Conservation (phyloP, 2,888 invertebrate species). For the Nephrotoma guestfalica region DNA sequence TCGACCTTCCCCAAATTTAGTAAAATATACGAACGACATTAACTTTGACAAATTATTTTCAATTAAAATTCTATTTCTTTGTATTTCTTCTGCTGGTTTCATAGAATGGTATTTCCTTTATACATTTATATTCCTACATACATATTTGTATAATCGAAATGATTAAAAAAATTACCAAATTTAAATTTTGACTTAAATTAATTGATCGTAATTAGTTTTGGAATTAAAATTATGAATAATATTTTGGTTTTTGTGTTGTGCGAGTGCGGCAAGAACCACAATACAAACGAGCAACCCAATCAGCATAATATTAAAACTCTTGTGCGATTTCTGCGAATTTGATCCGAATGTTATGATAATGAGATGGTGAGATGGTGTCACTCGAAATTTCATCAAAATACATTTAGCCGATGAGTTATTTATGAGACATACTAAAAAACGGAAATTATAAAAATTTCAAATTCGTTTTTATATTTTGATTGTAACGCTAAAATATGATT, state of each 20-base stretch:
- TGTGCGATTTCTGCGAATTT: neutral
- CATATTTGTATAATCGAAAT: neutral
- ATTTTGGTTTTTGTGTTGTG: neutral
- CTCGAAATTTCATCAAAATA: neutral
- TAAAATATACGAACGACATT: neutral
- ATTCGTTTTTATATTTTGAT: neutral
- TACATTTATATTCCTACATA: too few species aligned
- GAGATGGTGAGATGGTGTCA: neutral
- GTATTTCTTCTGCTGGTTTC: neutral
- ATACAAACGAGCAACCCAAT: neutral
- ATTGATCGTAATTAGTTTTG: neutral
- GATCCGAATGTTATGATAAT: neutral
- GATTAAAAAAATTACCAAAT: neutral
- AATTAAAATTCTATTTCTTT: neutral
- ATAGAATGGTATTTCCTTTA: neutral
- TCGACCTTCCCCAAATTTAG: neutral
- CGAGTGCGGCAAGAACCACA: neutral
- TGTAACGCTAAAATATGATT: neutral
- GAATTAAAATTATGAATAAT: neutral
- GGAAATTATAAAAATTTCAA: neutral
- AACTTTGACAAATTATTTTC: neutral
- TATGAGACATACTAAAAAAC: neutral
- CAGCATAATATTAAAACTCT: neutral
- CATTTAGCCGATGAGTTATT: neutral
- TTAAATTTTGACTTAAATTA: neutral